Percentiles rank a stretch among this genome's conserved stretches.
Evolutionary conservation across 64 coral and sea anemone species (phyloP).

Genomic region (Actinia equina): DNA sequence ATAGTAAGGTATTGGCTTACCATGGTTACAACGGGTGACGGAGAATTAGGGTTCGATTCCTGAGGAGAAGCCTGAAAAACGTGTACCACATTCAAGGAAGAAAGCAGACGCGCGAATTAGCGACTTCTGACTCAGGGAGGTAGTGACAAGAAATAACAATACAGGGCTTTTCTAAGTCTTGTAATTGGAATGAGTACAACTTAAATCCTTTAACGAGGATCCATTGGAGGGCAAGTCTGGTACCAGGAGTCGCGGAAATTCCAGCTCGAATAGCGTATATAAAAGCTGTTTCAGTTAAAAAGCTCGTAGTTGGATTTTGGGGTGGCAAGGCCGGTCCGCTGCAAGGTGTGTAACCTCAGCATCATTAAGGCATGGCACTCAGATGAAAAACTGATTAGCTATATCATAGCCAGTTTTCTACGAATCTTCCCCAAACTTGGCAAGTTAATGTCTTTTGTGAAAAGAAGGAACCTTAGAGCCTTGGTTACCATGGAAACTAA

Average conservation of each 20-base stretch:
- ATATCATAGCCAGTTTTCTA: too few species aligned
- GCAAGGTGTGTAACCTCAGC: background rate
- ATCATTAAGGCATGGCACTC: too few species aligned
- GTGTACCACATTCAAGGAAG: slow-evolving; percentile 62
- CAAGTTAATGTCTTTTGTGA: too few species aligned
- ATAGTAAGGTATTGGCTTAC: slow-evolving; percentile 18
- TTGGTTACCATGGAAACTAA: too few species aligned
- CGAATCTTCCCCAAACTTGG: too few species aligned
- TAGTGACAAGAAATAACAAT: slow-evolving; percentile 39
- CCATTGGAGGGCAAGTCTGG: slow-evolving; percentile 70
- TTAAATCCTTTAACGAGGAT: slow-evolving; percentile 49
- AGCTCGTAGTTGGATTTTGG: slow-evolving; percentile 28
- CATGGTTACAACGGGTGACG: slow-evolving; percentile 47
- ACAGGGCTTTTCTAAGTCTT: slow-evolving; percentile 18
- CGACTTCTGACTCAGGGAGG: slow-evolving; percentile 39
- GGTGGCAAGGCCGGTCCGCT: background rate
- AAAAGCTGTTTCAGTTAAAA: background rate
- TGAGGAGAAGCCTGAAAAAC: slow-evolving; percentile 56
- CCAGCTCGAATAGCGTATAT: background rate
- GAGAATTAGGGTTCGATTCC: slow-evolving; percentile 60
- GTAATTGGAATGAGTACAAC: slow-evolving; percentile 54
- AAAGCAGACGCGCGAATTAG: slow-evolving; percentile 58
- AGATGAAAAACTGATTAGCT: too few species aligned
- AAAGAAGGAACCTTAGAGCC: too few species aligned
- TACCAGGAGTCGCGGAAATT: slow-evolving; percentile 50